Evolutionary conservation across 2,113 vertebrate species (phyloP).

Genomic region (Gymnobelideus leadbeateri): DNA sequence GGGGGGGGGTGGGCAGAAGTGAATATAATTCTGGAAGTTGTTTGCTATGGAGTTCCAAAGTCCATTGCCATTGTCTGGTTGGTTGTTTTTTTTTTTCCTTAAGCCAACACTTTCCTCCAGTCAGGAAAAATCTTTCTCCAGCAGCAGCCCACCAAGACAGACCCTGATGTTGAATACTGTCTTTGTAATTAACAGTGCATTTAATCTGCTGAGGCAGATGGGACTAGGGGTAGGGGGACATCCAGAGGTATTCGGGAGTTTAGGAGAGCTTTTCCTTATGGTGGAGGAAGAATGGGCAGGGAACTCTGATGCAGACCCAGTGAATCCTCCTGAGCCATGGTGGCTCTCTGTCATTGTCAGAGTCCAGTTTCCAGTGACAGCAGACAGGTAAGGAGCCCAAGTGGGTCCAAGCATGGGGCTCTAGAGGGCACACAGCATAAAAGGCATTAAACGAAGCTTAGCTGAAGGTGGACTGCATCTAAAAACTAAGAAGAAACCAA

Average conservation of each 20-base stretch:
- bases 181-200: not conserved
- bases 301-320: not conserved
- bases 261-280: not conserved
- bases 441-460: no score
- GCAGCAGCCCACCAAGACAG: not conserved
- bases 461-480: no score
- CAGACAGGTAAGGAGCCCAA: no score
- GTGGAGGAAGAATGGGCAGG: not conserved
- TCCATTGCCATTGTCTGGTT: not conserved
- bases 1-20: not conserved
- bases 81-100: not conserved
- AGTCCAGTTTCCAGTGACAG: no score
- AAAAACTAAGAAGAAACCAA: no score
- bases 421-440: no score
- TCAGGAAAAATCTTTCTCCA: constrained; percentile 14
- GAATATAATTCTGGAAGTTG: not conserved
- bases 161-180: not conserved
- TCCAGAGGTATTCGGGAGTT: not conserved
- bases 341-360: not conserved
- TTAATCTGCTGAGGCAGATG: not conserved
- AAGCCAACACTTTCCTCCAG: not conserved
- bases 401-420: no score
- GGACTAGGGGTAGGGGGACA: not conserved
- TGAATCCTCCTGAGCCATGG: not conserved
- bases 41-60: not conserved